Base-by-base conservation (phyloP, 2,797 vertebrate genomes). In the Paedocypris micromegethes region DNA sequence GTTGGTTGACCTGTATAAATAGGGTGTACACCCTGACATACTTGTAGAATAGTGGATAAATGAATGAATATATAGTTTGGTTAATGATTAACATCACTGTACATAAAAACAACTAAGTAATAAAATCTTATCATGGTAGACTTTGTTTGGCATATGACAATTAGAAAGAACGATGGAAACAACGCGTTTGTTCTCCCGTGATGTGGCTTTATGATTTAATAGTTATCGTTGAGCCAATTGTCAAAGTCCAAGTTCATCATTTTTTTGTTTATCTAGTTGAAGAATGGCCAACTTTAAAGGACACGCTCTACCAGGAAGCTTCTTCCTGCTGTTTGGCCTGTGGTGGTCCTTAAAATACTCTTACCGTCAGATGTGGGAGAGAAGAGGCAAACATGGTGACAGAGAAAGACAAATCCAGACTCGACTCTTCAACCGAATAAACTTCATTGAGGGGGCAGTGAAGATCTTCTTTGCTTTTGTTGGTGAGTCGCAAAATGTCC, bases 251-350 rank as follows among this genome's bases (percentile, higher is more conserved):
- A 23, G 37, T 41, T n/a, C 6, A 9, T 44, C n/a, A 2, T 45
- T 59, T 50, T 8, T 51, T 48, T 4, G 6, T 51, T 42, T 42
- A 47, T 48, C 37, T 61, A 54, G 46, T 6, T 43, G 56, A 45
- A 50, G 54, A 48, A 99, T 99, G 97, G 96, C 94, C 0, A 98
- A 94, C 86, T 98, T 99, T 74, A 92, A 95, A 83, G 97, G 97
- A 52, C 97, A 99, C 0, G 94, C 94, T 0, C 90, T 99, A 49
- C 97, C 96, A 0, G 96, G 96, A 48, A 88, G 88, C 7, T 97
- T 98, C 80, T 98, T 98, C 83, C 70, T 98, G 9, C 52, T 98
- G 3, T 86, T 89, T 58, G 97, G 96, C 7, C 77, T 97, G 9
- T 99, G 94, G 94, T 92, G 94, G 83, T 91, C 91, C 0, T 81